phyloP scores from a whole-genome alignment of 2,888 invertebrate species.

The Parnassius orleans region DNA sequence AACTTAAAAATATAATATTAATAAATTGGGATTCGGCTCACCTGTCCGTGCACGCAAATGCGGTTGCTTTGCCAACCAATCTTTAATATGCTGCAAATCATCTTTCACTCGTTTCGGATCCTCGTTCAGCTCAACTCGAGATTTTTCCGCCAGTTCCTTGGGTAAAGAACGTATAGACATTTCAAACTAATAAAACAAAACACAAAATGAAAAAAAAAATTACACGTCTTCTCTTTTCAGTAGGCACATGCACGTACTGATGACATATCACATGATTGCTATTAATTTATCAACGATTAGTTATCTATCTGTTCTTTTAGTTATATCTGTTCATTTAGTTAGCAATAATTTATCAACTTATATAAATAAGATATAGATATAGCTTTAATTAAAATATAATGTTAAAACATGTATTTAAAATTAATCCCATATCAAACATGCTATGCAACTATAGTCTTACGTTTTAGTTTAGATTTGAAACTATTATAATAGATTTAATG shows the following conservation, averaged over 20 bases:
- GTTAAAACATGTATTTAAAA: too few species aligned
- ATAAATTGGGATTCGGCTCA: constrained; percentile 20
- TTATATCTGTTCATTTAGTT: too few species aligned
- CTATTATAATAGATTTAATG: too few species aligned
- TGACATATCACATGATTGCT: background rate
- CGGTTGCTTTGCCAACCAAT: constrained; percentile 77
- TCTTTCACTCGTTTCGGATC: constrained; percentile 59
- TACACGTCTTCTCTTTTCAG: constrained; percentile 18
- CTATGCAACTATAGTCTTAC: too few species aligned
- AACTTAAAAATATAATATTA: too few species aligned
- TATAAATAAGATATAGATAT: too few species aligned
- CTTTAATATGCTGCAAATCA: constrained; percentile 70
- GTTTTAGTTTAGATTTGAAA: too few species aligned
- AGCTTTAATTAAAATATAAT: too few species aligned
- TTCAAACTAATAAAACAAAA: background rate
- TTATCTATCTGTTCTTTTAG: too few species aligned
- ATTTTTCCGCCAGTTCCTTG: constrained; percentile 52
- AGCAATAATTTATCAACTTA: too few species aligned
- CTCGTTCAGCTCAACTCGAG: constrained; percentile 72
- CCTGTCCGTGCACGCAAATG: constrained; percentile 69
- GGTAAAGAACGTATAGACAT: constrained; percentile 44
- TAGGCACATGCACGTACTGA: background rate
- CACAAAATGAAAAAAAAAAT: background rate
- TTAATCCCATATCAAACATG: too few species aligned
- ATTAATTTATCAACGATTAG: constrained; percentile 19